Conservation (phyloP, 2,797 vertebrate species). For the Morelia viridis region DNA sequence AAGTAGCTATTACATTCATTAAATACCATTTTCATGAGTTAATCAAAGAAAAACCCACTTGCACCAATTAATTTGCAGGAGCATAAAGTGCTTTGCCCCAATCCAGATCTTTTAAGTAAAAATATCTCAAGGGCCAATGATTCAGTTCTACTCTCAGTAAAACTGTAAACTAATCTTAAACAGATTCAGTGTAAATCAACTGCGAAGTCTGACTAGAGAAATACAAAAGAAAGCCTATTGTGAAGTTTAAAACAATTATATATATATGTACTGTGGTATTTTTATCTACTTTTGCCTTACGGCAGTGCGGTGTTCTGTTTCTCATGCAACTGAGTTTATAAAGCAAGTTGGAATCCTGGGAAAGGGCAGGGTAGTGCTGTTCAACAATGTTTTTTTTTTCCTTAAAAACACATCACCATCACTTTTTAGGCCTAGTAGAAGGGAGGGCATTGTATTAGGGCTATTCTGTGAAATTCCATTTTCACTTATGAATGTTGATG, state of each 20-base stretch:
- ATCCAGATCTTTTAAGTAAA: background rate
- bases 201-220: background rate
- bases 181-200: background rate
- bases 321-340: background rate
- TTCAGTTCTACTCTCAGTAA: background rate
- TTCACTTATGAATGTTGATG: background rate
- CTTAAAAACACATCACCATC: background rate
- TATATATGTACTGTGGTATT: background rate
- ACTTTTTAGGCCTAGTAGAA: background rate
- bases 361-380: too few relatives aligned
- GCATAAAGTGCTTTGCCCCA: background rate
- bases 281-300: background rate
- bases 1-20: background rate
- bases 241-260: background rate
- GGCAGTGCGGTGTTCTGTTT: too few relatives aligned
- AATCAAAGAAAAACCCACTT: background rate
- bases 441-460: background rate
- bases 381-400: background rate
- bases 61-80: background rate
- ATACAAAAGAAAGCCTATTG: background rate
- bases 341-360: background rate
- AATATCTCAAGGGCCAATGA: background rate
- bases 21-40: background rate
- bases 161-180: background rate
- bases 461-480: background rate